Conservation (phyloP, 2,113 vertebrate genomes). For the Malurus alboscapulatus region DNA sequence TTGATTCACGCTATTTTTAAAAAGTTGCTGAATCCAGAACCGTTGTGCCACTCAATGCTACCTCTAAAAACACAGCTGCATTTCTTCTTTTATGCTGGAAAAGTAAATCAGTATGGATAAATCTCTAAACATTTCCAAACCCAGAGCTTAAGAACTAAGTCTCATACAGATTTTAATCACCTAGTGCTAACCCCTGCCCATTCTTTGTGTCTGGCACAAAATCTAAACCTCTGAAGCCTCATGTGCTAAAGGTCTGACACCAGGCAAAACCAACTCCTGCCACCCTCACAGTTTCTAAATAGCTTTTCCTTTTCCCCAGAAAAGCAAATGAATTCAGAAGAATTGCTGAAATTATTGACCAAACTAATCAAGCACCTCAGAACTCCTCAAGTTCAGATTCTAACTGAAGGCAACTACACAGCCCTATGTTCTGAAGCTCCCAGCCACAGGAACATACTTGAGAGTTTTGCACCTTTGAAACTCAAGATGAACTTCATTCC, state of each 20-base stretch:
- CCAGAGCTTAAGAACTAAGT: not conserved
- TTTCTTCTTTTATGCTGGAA: not conserved
- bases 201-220: not conserved
- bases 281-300: not conserved
- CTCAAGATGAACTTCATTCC: not conserved
- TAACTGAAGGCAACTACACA: not conserved
- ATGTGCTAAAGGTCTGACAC: not conserved
- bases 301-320: not conserved
- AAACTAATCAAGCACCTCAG: not conserved
- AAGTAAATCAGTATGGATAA: not conserved
- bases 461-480: not conserved
- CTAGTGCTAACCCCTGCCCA: not conserved
- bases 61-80: not conserved
- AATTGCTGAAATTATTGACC: not conserved
- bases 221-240: not conserved
- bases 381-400: not conserved
- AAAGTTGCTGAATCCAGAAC: not conserved
- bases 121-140: not conserved
- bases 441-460: not conserved
- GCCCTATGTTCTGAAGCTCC: fast-evolving
- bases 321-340: not conserved
- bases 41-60: not conserved
- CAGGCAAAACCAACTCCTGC: not conserved
- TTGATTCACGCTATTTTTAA: not conserved
- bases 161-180: not conserved